Evolutionary conservation across 2,113 vertebrate species (phyloP), one percentile per base, ranked within the genome.

Genomic region (Illadopsis cleaveri): DNA sequence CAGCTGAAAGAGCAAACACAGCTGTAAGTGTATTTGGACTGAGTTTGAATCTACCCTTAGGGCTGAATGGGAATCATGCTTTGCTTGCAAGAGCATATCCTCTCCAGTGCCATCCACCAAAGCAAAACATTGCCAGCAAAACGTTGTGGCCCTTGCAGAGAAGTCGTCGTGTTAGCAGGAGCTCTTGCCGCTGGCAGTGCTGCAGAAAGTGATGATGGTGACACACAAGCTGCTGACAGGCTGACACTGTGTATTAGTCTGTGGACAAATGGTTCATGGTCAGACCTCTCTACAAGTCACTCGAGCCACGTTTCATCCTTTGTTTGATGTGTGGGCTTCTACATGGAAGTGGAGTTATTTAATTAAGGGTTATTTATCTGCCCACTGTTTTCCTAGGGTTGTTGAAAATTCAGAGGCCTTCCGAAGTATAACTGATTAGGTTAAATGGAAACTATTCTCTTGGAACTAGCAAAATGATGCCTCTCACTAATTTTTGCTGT

Each of bases 171-270:
- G 54, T 38, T 35, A 71, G 50, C 86, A 91, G 53, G 64, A 88
- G 86, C 37, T 86, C 54, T 73, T 62, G 92, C 94, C 6, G 2
- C 68, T 0, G 21, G 85, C 93, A 19, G 40, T 35, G 61, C 82
- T 79, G 54, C 60, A 76, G 70, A 75, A 86, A 72, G 58, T 44
- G 86, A 82, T 62, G 89, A 13, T 62, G 13, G 76, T 80, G 89
- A 83, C 90, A 91, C 47, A 50, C 40, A 88, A 86, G 82, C 9
- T 95, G 91, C 82, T 94, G 94, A 92, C 87, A 95, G 71, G 61
- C 85, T 89, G 96, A 84, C 89, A 81, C 37, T 44, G 62, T 47
- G 4, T 17, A 75, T 95, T 92, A 82, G 60, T 42, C 78, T 57
- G 64, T 54, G 84, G 51, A 51, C 75, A 88, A 88, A 13, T 4